A percentile compares a stretch with the other conserved stretches of the same genome.
These are phyloP conservation scores for Poecilia velifera DNA, from an alignment of 2,797 vertebrate species.

Conservation along the genomic window DNA sequence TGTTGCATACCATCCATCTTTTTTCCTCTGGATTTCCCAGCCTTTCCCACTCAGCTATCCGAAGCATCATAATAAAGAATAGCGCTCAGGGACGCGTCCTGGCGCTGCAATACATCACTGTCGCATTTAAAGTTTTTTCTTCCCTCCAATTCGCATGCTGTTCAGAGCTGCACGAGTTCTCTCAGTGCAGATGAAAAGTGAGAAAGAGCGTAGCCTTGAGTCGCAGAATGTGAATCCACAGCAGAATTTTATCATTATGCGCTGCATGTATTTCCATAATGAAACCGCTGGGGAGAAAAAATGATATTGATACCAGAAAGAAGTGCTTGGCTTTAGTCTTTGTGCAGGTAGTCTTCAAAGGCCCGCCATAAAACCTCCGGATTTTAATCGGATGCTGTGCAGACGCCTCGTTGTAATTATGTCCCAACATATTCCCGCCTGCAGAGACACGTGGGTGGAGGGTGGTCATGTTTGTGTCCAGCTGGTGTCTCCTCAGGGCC, in stretches of 20 bases:
- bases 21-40: neutral
- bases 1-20: conserved; percentile 13
- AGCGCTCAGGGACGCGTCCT: neutral
- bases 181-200: conserved; percentile 10
- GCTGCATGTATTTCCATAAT: neutral
- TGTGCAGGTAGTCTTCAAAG: conserved; percentile 68
- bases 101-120: neutral
- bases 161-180: neutral
- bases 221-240: neutral
- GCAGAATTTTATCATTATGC: conserved; percentile 8
- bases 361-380: conserved; percentile 55
- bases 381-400: conserved; percentile 71
- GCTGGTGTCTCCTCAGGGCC: conserved; percentile 41
- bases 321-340: conserved; percentile 20
- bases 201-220: neutral
- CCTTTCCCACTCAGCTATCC: conserved; percentile 4
- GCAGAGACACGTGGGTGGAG: conserved; percentile 30
- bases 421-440: conserved; percentile 64
- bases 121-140: neutral
- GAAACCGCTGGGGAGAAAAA: conserved; percentile 12
- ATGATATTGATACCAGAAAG: neutral
- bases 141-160: neutral
- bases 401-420: conserved; percentile 72
- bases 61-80: conserved; percentile 4
- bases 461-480: conserved; percentile 34